phyloP scores from a whole-genome alignment of 2,888 invertebrate species.

The Hirtodrosophila alboralis region DNA sequence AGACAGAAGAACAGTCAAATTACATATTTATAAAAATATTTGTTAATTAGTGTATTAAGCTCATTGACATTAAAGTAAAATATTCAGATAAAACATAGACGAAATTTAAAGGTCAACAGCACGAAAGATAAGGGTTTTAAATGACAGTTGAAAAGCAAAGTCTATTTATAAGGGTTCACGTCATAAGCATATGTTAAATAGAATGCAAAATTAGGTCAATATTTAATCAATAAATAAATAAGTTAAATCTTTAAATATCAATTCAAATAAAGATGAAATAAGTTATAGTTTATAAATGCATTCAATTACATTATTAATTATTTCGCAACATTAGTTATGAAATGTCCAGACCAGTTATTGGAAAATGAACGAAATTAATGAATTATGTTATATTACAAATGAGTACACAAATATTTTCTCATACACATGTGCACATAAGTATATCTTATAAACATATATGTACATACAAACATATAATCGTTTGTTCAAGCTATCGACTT shows the following conservation, averaged over 20 bases:
- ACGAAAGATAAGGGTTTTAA: too few species aligned
- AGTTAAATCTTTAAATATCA: neutral
- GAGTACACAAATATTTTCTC: constrained; percentile 12
- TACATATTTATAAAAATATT: too few species aligned
- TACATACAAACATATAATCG: constrained; percentile 8
- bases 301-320: constrained; percentile 45
- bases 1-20: too few species aligned
- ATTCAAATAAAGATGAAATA: constrained; percentile 12
- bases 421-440: neutral
- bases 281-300: neutral
- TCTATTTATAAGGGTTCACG: too few species aligned
- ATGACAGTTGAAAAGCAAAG: too few species aligned
- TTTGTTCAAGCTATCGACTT: constrained; percentile 40
- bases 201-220: too few species aligned
- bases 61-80: too few species aligned
- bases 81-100: too few species aligned
- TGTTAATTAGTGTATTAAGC: too few species aligned
- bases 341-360: constrained; percentile 40
- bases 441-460: neutral
- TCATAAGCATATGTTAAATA: too few species aligned
- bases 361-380: constrained; percentile 41
- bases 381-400: constrained; percentile 41
- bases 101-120: too few species aligned
- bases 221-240: neutral
- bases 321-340: constrained; percentile 41